Conservation (phyloP, 2,888 invertebrate genomes). For the Drosophila limbata region DNA sequence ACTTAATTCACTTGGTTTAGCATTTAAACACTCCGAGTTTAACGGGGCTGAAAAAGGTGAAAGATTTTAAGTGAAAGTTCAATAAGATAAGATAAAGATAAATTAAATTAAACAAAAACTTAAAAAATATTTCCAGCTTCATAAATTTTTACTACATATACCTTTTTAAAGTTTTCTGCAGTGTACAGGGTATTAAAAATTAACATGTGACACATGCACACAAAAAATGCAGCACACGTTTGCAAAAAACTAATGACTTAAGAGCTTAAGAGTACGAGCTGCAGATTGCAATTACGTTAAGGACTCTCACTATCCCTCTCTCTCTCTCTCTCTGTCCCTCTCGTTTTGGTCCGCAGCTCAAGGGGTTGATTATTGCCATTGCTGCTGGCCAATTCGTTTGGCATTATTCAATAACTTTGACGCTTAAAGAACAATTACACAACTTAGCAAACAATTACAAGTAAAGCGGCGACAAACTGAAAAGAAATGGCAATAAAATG, state of each 20-base stretch:
- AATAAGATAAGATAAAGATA: no score
- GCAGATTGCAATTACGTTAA: constrained; percentile 50
- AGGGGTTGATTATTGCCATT: constrained; percentile 39
- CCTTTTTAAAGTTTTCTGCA: neutral
- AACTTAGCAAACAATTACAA: constrained; percentile 75
- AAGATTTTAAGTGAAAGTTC: neutral
- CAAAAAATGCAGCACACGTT: constrained; percentile 56
- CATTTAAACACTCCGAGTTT: neutral
- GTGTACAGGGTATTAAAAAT: constrained; percentile 26
- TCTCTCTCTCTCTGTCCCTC: neutral
- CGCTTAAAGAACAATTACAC: constrained; percentile 70
- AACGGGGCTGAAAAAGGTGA: no score
- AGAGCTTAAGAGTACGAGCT: constrained; percentile 65
- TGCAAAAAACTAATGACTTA: constrained; percentile 81
- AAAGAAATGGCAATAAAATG: constrained; percentile 43
- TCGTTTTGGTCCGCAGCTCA: neutral
- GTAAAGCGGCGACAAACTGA: constrained; percentile 52
- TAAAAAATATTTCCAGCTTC: neutral
- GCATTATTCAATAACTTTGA: constrained; percentile 69
- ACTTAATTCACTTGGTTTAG: neutral
- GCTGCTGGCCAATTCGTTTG: constrained; percentile 52
- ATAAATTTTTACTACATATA: neutral
- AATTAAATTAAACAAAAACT: neutral
- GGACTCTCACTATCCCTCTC: constrained; percentile 4
- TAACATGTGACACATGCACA: constrained; percentile 67